Base-by-base conservation (phyloP, 2,888 invertebrate genomes). In the Trichogramma evanescens region DNA sequence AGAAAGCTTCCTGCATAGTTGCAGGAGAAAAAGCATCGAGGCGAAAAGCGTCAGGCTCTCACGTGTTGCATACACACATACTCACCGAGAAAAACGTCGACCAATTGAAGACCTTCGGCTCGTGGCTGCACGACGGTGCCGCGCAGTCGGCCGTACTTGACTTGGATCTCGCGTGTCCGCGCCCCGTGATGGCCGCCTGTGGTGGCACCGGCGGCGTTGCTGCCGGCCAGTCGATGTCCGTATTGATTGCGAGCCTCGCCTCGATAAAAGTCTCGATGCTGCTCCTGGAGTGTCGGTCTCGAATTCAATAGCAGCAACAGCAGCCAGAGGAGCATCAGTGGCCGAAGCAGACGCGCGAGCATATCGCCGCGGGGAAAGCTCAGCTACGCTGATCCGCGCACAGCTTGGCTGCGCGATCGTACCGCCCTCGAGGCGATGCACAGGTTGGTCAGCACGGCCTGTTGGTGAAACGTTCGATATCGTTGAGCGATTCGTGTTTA, bases 71-170 rank as follows among this genome's bases (percentile, higher is more conserved):
- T 26, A 26, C 13, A 26, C 10, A n/a, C 38, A 50, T 63, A 69
- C 72, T 71, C 58, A 77, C 77, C 91, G 57, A 88, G 79, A 74
- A 86, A 91, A 75, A 89, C 87, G 74, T 89, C 89, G 63, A 90
- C 87, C 41, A 80, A 80, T 69, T 83, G 84, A 60, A 89, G 74
- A 44, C 85, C 82, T 67, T 84, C 83, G 45, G 83, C 78, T 67
- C 83, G 83, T 4, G 86, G 86, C 66, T 85, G 85, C 48, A 86
- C 84, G 26, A 87, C 82, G 63, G 86, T 78, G 53, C 91, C 91
- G 67, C 86, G 82, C 7, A 91, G 73, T 49, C 82, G 82, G 1
- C 89, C 89, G 73, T 89, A 88, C 68, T 85, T 84, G 64, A 88
- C 79, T 66, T 81, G 81, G 62, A 88, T 82, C 78, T 74, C 84